Evolutionary conservation across 2,797 vertebrate genomes (phyloP), one percentile per base, ranked within the genome.

Genomic region (Anniella stebbinsi): DNA sequence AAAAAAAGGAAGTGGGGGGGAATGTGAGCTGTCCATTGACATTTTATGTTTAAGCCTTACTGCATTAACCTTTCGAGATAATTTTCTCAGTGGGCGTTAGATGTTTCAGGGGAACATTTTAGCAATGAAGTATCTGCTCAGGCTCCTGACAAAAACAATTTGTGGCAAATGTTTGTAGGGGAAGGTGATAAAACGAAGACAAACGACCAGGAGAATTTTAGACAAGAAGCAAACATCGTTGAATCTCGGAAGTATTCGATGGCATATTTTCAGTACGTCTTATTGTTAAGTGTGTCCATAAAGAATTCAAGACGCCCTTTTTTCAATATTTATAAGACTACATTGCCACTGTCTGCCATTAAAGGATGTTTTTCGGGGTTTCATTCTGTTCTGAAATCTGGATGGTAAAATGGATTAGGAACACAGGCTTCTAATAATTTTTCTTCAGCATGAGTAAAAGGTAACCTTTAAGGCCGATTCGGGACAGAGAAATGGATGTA

Each of bases 21-120:
- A 84, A 88, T n/a, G 69, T 84, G 78, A 95, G 86, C 33, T 67
- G 85, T 95, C 93, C 90, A 96, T 95, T 96, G 93, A 94, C 93
- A 95, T 95, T 96, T 95, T 94, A 94, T 51, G 88, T 93, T 93
- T 95, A 87, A 77, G 77, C 86, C 91, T 96, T 89, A 93, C 90
- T 92, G 63, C 45, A 67, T 91, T 96, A 96, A 97, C 91, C 92
- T 95, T 96, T 96, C 87, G 15, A 86, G 96, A 94, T 94, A 87
- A 96, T 97, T 96, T 97, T 94, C 95, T 92, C 93, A 96, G 95
- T 91, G 94, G 91, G 93, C 94, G 91, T 95, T 94, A 93, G 94
- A 92, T 94, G 92, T 94, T 95, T 94, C 92, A 93, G 88, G 90
- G 70, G 93, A 95, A 90, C 89, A 84, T 94, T 97, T 97, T 95